Conservation (phyloP, 30 jellyfish, hydroid and myxozoan species). For the Nemopilema nomurai region DNA sequence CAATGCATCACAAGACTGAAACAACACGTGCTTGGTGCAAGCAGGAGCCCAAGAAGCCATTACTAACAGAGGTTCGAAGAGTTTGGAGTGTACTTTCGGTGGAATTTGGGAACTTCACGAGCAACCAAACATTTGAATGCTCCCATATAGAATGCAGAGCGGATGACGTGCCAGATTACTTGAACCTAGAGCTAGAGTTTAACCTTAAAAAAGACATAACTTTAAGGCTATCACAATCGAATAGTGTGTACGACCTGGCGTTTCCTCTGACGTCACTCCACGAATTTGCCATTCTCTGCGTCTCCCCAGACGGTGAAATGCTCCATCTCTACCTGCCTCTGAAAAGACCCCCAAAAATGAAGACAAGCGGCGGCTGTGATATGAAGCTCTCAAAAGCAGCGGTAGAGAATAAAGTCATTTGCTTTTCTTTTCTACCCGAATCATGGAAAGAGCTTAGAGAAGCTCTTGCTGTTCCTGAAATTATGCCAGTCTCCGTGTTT, state of each 20-base stretch:
- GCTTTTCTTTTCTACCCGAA: constrained; percentile 17
- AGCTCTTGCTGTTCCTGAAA: constrained; percentile 30
- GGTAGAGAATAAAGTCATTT: constrained; percentile 38
- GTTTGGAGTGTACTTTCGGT: constrained; percentile 3
- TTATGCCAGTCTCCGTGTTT: constrained; percentile 45
- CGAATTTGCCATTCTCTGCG: constrained; percentile 2
- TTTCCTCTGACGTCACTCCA: neutral
- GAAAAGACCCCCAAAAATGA: neutral
- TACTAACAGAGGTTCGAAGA: neutral
- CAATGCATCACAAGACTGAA: neutral
- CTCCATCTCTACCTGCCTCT: constrained; percentile 16
- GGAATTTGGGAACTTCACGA: constrained; percentile 31
- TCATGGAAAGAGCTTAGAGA: constrained; percentile 8
- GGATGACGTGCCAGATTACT: neutral
- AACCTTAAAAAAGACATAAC: too few species aligned
- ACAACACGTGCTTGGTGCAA: constrained; percentile 28
- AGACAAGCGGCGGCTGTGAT: neutral
- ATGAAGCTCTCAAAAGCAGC: neutral
- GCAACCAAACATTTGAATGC: constrained; percentile 24
- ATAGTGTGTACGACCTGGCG: too few species aligned
- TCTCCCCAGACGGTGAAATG: neutral
- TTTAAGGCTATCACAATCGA: too few species aligned
- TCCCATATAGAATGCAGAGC: neutral
- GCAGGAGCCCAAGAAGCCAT: neutral
- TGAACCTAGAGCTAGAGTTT: neutral